Base-by-base conservation (phyloP, 2,888 invertebrate genomes). In the Drosophila mimetica region DNA sequence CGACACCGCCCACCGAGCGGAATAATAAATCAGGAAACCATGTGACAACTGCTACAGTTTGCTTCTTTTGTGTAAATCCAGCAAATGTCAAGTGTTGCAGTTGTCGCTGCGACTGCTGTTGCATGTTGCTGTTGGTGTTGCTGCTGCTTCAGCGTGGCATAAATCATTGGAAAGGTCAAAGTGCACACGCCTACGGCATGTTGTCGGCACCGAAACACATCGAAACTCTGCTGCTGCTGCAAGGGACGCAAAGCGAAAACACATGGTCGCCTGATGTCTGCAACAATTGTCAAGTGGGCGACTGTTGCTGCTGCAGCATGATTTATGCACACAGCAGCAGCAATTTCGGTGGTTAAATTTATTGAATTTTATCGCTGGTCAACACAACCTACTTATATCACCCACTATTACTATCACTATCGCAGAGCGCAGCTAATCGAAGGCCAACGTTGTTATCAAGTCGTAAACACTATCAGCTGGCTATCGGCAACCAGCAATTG, bases 141-240 rank as follows among this genome's bases (percentile, higher is more conserved):
- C 20, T 51, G 14, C 14, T 37, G 39, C 2, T 18, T 39, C 30
- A 44, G 14, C 32, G 57, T 59, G 51, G 63, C 67, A 83, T 83
- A 80, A 83, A 86, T 84, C 87, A 86, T 78, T 53, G 47, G 54
- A 77, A 75, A 86, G 81, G 81, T 86, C 77, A 81, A 52, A 81
- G 84, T 64, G 80, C 73, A 75, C 67, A 75, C 86, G 80, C 84
- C 86, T 64, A 79, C 79, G 25, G 65, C 71, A 46, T 78, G 66
- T 39, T 59, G 59, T 32, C 59, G 75, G 60, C 71, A 69, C 41
- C 58, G 18, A n/a, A n/a, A n/a, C n/a, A 52, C 71, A 41, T 22
- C 14, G 8, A 22, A 28, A 44, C 9, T 42, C 20, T 22, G 42
- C n/a, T n/a, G n/a, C n/a, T n/a, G 34, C 39, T 36, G n/a, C 57